These are phyloP conservation scores for Taphrorychus bicolor DNA, from an alignment of 2,888 invertebrate species.

Conservation along the genomic window DNA sequence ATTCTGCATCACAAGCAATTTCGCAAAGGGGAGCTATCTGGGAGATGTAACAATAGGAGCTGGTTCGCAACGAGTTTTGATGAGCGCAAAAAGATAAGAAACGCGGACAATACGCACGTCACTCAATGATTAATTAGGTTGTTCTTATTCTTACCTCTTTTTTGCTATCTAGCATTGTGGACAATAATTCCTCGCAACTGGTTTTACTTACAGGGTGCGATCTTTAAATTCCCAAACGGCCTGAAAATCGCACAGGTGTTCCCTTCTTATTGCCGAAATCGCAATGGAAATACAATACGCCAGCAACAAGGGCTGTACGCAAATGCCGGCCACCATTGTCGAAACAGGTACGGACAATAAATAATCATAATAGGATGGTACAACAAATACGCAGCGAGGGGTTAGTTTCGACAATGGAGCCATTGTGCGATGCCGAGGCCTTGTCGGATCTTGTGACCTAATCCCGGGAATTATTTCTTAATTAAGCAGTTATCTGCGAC, in stretches of 20 bases:
- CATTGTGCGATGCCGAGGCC: slow-evolving; percentile 14
- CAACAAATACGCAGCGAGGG: slow-evolving; percentile 26
- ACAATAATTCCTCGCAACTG: slow-evolving; percentile 19
- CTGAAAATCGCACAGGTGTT: slow-evolving; percentile 13
- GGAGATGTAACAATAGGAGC: slow-evolving; percentile 55
- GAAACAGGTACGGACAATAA: background rate
- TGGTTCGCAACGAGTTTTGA: slow-evolving; percentile 53
- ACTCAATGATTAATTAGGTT: slow-evolving; percentile 54
- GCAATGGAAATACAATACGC: slow-evolving; percentile 23
- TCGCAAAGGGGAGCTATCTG: slow-evolving; percentile 51
- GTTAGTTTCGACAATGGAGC: slow-evolving; percentile 11
- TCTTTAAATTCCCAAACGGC: no score
- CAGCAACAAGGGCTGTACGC: slow-evolving; percentile 9
- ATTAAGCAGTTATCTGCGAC: slow-evolving; percentile 11
- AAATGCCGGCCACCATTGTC: slow-evolving; percentile 30
- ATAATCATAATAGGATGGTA: slow-evolving; percentile 16
- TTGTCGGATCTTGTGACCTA: slow-evolving; percentile 27
- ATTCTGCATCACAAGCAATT: slow-evolving; percentile 55
- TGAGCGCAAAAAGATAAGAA: slow-evolving; percentile 52
- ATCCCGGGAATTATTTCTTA: slow-evolving; percentile 16
- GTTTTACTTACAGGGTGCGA: slow-evolving; percentile 13
- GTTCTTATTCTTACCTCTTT: slow-evolving; percentile 43
- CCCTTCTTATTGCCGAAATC: slow-evolving; percentile 17
- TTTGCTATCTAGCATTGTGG: background rate
- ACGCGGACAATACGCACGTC: slow-evolving; percentile 53